Percentiles rank a stretch among this genome's conserved stretches.
Evolutionary conservation across 2,113 vertebrate species (phyloP).

Genomic region (Ursus arctos): DNA sequence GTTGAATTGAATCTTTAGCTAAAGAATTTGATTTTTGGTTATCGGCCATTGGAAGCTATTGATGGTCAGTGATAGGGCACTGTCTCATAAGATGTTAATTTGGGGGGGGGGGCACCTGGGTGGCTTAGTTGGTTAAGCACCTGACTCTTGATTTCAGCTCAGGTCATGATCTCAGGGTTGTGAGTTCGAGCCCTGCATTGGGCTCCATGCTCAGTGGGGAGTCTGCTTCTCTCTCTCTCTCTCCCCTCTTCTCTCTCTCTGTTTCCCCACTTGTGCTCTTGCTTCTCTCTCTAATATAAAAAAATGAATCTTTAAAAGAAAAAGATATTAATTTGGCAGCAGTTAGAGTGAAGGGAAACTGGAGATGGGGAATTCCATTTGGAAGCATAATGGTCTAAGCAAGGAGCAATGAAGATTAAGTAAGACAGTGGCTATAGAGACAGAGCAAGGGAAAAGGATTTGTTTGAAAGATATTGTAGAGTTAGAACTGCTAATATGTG

Average conservation of each 20-base stretch:
- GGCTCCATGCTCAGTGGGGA: background rate
- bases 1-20: background rate
- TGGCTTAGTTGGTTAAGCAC: background rate
- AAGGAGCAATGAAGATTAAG: background rate
- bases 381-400: background rate
- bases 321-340: background rate
- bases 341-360: background rate
- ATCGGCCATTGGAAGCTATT: background rate
- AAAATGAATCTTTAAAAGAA: background rate
- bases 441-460: background rate
- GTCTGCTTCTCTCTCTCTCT: background rate
- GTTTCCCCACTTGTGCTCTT: background rate
- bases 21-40: background rate
- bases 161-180: background rate
- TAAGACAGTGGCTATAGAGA: background rate
- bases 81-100: background rate
- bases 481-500: slow-evolving; percentile 28
- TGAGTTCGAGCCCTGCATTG: background rate
- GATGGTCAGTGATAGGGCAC: background rate
- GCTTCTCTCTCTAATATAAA: background rate
- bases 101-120: background rate
- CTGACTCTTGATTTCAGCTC: background rate
- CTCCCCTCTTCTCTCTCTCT: background rate
- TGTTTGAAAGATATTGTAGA: background rate
- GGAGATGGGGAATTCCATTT: background rate